Evolutionary conservation across 2,888 invertebrate genomes (phyloP).

Genomic region (Agrotis ipsilon): DNA sequence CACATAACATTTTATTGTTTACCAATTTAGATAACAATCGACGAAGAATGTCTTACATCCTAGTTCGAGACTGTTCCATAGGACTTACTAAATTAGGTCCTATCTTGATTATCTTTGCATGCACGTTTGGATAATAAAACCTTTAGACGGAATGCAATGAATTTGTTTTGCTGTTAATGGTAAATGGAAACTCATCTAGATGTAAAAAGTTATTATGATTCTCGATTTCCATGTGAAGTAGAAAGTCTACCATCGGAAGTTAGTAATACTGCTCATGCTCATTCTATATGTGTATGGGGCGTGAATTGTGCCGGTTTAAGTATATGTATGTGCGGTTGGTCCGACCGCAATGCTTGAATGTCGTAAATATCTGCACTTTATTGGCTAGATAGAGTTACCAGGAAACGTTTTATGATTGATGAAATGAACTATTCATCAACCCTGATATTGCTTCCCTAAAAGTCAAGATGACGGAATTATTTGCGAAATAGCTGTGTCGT

Average conservation of each 20-base stretch:
- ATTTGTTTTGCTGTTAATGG: conserved; percentile 6
- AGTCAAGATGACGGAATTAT: not conserved
- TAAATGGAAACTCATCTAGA: conserved; percentile 38
- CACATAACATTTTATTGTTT: conserved; percentile 24
- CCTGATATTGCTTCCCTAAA: not conserved
- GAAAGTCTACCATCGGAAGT: conserved; percentile 58
- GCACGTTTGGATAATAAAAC: not conserved
- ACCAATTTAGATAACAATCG: not conserved
- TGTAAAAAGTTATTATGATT: conserved; percentile 33
- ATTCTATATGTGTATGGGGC: conserved; percentile 56
- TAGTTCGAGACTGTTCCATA: not conserved
- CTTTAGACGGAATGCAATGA: not conserved
- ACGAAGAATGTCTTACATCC: not conserved
- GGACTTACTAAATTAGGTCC: not conserved
- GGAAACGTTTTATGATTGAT: not conserved
- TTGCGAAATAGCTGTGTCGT: not conserved
- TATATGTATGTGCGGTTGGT: conserved; percentile 34
- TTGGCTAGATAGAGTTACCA: conserved; percentile 14
- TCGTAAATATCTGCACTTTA: conserved; percentile 38
- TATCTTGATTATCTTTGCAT: not conserved
- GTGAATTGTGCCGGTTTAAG: conserved; percentile 49
- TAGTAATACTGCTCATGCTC: conserved; percentile 52
- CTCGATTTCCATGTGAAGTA: conserved; percentile 57
- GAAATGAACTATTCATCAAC: not conserved
- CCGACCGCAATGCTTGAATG: conserved; percentile 51